Evolutionary conservation across 2,888 invertebrate species (phyloP), one percentile per base, ranked within the genome.

Genomic region (Drosophila conformis): DNA sequence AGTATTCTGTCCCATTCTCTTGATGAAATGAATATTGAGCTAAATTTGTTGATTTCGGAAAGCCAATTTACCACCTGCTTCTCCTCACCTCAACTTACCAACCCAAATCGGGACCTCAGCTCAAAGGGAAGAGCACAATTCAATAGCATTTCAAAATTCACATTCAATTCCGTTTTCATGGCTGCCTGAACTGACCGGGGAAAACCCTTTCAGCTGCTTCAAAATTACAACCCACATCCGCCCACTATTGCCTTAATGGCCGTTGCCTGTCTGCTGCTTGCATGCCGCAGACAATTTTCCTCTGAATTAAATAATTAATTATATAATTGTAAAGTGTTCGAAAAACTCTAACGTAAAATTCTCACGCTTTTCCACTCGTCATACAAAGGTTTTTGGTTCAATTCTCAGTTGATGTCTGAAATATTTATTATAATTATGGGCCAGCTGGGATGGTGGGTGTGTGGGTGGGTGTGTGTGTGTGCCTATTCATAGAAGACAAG

Each of bases 251-350:
- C 31, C 53, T 40, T 15, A 27, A 29, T 38, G 54, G 66, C 40
- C 56, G 51, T 64, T 61, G 78, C 49, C 70, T 63, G 69, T 59
- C 80, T 62, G 61, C 56, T 11, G 63, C 63, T 83, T 84, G 89
- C 85, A 89, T 85, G 85, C 78, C 75, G 13, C 61, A 67, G 70
- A 89, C 89, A 89, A 85, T 89, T 87, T 85, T 82, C 82, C 62
- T 75, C 65, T 59, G 81, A 74, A 74, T 81, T 81, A 80, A 85
- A 85, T 85, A 85, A 85, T 85, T 89, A 89, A 85, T 89, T 83
- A 87, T 82, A 87, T 85, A 85, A 85, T 85, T 85, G 85, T 76
- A 76, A 73, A 60, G 71, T 46, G 57, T 71, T 74, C 60, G 65
- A 68, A 63, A 53, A 65, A 68, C 59, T 79, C 68, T 49, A 82